Evolutionary conservation across 1,140 invertebrate species (phyloP), one percentile per base, ranked within the genome.

Genomic region (Pollicipes pollicipes): DNA sequence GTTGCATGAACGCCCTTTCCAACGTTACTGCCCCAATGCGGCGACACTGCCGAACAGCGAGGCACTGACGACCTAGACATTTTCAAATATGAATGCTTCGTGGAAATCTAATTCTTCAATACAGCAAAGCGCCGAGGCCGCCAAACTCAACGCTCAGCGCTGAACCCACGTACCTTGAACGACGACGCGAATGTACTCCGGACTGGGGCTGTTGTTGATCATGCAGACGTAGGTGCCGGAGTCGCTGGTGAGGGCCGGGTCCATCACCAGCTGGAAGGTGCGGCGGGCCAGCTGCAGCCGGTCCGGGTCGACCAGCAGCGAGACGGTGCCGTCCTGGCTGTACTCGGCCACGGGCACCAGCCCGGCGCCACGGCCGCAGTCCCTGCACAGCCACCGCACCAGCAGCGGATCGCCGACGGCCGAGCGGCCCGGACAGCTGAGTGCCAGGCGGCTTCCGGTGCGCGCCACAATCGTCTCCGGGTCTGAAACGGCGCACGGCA

Each of bases 401-500:
- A 99, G 96, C 81, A 99, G 96, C n/a, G 99, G 83, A 37, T 99
- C 93, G 80, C 96, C 93, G 28, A 97, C 97, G 30, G 96, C 98
- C 77, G 98, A 99, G 30, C 97, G 85, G 2, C 99, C 97, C 30
- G 99, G 95, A 67, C 99, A 82, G 80, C 97, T 97, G 0, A 99
- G 97, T 72, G 93, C 94, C 74, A 93, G 93, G 77, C 93, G 88
- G 68, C 97, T 95, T 81, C 95, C 91, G 81, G 99, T 99, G n/a
- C 99, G 78, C 27, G 99, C 81, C 81, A 98, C 95, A 0, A 99
- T 97, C 72, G 97, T 97, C 82, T 95, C 97, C 79, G 99, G 97
- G 77, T 99, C 97, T 79, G 97, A 96, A 82, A 99, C 97, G n/a
- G 95, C 94, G 84, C 99, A 97, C 3, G 99, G 97, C 76, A 90